phyloP scores from a whole-genome alignment of 2,797 vertebrate genomes.

The Nannoperca australis region DNA sequence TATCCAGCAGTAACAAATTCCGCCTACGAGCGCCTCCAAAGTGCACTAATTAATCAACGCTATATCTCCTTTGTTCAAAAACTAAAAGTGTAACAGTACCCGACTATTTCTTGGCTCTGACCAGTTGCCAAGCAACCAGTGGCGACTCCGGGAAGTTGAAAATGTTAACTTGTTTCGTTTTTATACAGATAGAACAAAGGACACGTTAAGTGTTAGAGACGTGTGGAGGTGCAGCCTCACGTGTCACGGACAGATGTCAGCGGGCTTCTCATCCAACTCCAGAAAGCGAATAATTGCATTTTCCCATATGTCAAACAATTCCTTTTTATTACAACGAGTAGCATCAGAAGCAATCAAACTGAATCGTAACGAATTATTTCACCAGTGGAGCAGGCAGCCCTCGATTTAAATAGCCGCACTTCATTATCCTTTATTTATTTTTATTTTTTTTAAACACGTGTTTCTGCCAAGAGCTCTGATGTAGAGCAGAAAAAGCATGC shows the following conservation, averaged over 20 bases:
- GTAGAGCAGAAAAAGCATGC: conserved; percentile 22
- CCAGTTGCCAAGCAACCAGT: neutral
- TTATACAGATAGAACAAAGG: neutral
- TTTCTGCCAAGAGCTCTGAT: conserved; percentile 14
- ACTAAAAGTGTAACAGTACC: too few species aligned
- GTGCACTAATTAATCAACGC: neutral
- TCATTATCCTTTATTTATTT: neutral
- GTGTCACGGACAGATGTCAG: too few species aligned
- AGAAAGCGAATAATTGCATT: neutral
- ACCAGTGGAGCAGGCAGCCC: neutral
- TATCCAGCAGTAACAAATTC: neutral
- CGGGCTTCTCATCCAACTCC: neutral
- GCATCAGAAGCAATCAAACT: neutral
- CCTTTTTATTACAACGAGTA: neutral
- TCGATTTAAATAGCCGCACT: neutral
- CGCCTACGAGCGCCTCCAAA: neutral
- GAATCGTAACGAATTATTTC: conserved; percentile 16
- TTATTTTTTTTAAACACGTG: neutral
- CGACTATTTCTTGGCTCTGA: neutral
- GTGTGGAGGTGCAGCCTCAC: neutral
- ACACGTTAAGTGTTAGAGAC: neutral
- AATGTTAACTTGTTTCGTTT: neutral
- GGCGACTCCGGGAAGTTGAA: neutral
- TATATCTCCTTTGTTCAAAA: neutral
- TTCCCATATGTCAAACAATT: conserved; percentile 7